phyloP scores from a whole-genome alignment of 2,113 vertebrate species.

The Sturnus vulgaris region DNA sequence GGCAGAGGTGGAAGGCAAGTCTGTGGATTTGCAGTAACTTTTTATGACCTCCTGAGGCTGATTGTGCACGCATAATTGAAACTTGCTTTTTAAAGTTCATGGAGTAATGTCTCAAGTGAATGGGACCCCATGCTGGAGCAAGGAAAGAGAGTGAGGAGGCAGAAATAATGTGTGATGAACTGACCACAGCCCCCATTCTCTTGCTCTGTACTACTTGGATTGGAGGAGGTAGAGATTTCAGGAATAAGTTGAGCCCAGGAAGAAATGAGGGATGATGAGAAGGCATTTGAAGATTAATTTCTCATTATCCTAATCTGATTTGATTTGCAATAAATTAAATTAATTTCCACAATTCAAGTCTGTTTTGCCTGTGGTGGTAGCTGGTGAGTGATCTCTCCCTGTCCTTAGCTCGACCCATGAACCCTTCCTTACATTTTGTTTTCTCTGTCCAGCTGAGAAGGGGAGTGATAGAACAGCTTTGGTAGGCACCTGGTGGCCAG shows the following conservation, averaged over 20 bases:
- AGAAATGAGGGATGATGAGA: background rate
- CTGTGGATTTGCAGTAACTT: background rate
- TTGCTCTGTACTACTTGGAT: rapidly evolving
- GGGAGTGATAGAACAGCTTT: background rate
- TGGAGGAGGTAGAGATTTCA: background rate
- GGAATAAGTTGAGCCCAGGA: background rate
- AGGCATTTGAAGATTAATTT: background rate
- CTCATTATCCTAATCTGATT: background rate
- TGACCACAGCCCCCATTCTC: background rate
- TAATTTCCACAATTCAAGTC: background rate
- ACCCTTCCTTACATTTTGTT: background rate
- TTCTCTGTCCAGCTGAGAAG: background rate
- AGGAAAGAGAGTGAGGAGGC: background rate
- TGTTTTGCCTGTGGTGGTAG: background rate
- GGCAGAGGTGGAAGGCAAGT: background rate
- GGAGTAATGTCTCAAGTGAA: background rate
- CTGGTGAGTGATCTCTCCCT: background rate
- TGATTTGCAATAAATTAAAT: background rate
- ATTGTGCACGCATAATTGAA: background rate
- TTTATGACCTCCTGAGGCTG: background rate
- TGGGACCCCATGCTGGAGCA: background rate
- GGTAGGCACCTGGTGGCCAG: background rate
- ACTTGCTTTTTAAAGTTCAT: background rate
- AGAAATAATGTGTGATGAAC: background rate
- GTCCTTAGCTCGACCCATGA: background rate